Percentiles rank a stretch among this genome's conserved stretches.
Conservation (phyloP, 2,797 vertebrate species). For the Acropternis orthonyx region DNA sequence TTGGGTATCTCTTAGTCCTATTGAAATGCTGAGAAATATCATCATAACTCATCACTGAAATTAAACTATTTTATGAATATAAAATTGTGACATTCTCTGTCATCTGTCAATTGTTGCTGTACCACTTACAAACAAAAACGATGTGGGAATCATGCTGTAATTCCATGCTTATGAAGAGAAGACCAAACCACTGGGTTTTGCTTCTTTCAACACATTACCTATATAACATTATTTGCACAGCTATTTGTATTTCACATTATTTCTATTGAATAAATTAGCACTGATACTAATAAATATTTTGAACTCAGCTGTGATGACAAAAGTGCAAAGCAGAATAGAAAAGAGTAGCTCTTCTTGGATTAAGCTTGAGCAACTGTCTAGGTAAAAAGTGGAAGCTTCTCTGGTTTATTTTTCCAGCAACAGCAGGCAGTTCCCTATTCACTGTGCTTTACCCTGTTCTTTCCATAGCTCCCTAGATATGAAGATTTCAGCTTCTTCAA, state of each 20-base stretch:
- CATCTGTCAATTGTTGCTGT: not conserved
- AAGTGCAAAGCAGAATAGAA: not conserved
- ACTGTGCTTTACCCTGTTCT: not conserved
- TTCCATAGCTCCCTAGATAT: not conserved
- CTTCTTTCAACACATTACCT: not conserved
- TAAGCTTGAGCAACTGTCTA: not conserved
- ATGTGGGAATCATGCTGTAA: not conserved
- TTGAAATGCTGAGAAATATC: not conserved
- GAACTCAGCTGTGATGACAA: not conserved
- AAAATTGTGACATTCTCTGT: not conserved
- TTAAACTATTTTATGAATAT: not conserved
- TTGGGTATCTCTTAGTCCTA: not conserved
- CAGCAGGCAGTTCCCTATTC: not conserved
- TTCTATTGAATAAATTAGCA: not conserved
- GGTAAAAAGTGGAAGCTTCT: not conserved
- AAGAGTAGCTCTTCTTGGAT: not conserved
- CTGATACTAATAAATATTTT: not conserved
- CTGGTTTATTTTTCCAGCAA: not conserved
- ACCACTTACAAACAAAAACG: not conserved
- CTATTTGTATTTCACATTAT: not conserved
- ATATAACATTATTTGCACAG: constrained; percentile 4
- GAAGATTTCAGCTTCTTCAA: not conserved
- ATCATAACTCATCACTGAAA: not conserved
- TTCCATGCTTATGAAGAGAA: not conserved
- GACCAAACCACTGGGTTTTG: not conserved